Conservation (phyloP, 2,888 invertebrate genomes). For the Pandemis corylana region DNA sequence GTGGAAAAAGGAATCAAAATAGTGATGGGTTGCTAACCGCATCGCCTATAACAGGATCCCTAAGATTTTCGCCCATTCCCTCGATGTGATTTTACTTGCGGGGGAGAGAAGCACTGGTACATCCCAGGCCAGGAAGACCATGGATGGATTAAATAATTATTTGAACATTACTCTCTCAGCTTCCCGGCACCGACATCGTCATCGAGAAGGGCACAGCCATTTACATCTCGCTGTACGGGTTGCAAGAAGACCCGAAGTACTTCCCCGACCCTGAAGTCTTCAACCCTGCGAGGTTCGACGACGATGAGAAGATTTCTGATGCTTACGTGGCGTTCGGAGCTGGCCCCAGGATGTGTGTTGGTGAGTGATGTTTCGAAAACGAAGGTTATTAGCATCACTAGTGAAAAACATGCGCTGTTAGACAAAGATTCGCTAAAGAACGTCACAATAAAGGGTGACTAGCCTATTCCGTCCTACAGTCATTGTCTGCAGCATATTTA, state of each 20-base stretch:
- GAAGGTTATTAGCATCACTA: background rate
- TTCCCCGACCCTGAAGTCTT: conserved; percentile 42
- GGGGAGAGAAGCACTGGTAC: too few species aligned
- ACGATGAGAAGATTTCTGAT: conserved; percentile 36
- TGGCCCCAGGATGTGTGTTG: conserved; percentile 35
- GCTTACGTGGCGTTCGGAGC: conserved; percentile 30
- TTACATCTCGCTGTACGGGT: conserved; percentile 49
- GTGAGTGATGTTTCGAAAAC: conserved; percentile 1
- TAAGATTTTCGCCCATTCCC: too few species aligned
- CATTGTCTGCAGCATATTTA: too few species aligned
- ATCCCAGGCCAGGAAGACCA: too few species aligned
- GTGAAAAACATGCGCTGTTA: background rate
- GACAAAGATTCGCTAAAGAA: too few species aligned
- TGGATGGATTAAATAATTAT: background rate
- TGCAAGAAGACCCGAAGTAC: conserved; percentile 47
- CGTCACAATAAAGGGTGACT: too few species aligned
- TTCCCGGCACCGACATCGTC: conserved; percentile 46
- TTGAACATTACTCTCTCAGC: conserved; percentile 38
- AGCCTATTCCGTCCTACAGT: too few species aligned
- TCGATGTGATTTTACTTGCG: too few species aligned
- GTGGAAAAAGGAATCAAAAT: too few species aligned
- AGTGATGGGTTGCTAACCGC: too few species aligned
- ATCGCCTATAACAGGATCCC: too few species aligned
- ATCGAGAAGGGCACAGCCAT: conserved; percentile 51
- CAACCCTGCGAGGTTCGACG: conserved; percentile 45